phyloP scores from a whole-genome alignment of 1,140 invertebrate genomes.

The Monochamus saltuarius region DNA sequence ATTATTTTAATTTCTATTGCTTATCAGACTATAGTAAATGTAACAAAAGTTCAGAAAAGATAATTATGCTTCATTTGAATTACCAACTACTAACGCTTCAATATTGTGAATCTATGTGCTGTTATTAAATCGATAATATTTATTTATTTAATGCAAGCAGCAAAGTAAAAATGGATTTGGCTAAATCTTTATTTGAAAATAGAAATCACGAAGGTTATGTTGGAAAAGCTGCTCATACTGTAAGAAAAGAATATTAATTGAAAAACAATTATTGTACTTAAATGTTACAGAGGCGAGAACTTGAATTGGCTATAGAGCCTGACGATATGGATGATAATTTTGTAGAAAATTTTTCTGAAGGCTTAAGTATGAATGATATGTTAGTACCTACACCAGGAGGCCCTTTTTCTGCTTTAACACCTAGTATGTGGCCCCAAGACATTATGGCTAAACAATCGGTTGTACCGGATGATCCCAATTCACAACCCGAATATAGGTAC shows the following conservation, averaged over 20 bases:
- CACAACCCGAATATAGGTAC: slow-evolving; percentile 64
- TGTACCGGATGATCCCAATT: slow-evolving; percentile 67
- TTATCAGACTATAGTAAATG: no score
- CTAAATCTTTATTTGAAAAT: slow-evolving; percentile 81
- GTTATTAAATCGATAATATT: no score
- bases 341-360: slow-evolving; percentile 61
- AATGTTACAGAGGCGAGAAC: slow-evolving; percentile 61
- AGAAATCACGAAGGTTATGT: slow-evolving; percentile 86
- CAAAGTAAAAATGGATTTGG: slow-evolving; percentile 70
- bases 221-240: slow-evolving; percentile 77
- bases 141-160: no score
- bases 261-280: slow-evolving; percentile 2
- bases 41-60: no score
- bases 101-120: no score
- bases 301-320: slow-evolving; percentile 78
- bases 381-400: slow-evolving; percentile 73
- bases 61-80: no score
- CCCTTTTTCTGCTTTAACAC: slow-evolving; percentile 86
- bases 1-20: no score
- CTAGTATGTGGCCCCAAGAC: slow-evolving; percentile 97
- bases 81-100: no score
- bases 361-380: slow-evolving; percentile 66
- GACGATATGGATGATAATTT: slow-evolving; percentile 74
- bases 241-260: slow-evolving; percentile 51
- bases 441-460: slow-evolving; percentile 79